Conservation (phyloP, 2,113 vertebrate genomes). For the Anolis sagrei region DNA sequence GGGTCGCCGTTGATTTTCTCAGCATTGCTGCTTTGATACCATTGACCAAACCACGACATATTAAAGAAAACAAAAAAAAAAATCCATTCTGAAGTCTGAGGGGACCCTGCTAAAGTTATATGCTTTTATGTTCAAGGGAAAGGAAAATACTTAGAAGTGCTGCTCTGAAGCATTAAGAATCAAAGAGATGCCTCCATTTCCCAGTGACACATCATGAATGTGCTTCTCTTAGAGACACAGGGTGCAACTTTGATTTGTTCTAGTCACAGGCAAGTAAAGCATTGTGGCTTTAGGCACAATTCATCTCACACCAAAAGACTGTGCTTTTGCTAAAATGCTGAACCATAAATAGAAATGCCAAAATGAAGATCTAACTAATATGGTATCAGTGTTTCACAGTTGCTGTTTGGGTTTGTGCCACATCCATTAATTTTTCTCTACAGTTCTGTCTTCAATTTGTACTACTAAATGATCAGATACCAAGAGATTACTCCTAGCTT, state of each 20-base stretch:
- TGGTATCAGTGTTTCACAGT: neutral
- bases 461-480: neutral
- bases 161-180: conserved; percentile 45
- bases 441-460: neutral
- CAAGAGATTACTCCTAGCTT: neutral
- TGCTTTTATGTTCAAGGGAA: conserved; percentile 46
- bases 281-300: conserved; percentile 11
- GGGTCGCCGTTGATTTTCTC: conserved; percentile 29
- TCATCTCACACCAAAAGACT: neutral
- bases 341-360: neutral
- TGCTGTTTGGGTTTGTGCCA: neutral
- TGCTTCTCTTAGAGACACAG: conserved; percentile 26
- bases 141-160: conserved; percentile 43
- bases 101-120: conserved; percentile 31
- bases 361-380: neutral
- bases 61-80: conserved; percentile 46
- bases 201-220: conserved; percentile 11
- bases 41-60: conserved; percentile 43
- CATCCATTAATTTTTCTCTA: neutral
- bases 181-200: conserved; percentile 32
- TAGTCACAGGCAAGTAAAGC: neutral
- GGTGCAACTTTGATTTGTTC: conserved; percentile 24
- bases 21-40: conserved; percentile 22
- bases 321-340: neutral
- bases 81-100: conserved; percentile 35